A percentile compares a stretch with the other conserved stretches of the same genome.
These are phyloP conservation scores for Piezodorus guildinii DNA, from an alignment of 1,140 invertebrate genomes.

Conservation along the genomic window DNA sequence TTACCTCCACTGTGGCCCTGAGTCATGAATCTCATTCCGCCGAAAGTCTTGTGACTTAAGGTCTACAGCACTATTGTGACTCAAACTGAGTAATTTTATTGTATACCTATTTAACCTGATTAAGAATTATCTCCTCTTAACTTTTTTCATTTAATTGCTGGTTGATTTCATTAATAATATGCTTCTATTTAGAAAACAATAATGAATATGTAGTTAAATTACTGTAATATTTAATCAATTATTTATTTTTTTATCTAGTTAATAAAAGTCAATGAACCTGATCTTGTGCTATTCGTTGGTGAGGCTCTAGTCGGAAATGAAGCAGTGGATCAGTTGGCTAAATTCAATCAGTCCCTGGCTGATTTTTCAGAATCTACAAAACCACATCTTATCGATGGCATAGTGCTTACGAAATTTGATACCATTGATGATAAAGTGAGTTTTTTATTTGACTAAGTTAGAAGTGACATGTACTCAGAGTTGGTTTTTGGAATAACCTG, in stretches of 20 bases:
- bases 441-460: not conserved
- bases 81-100: too few relatives aligned
- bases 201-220: not conserved
- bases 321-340: conserved; percentile 96
- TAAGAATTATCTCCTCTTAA: too few relatives aligned
- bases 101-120: too few relatives aligned
- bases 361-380: conserved; percentile 71
- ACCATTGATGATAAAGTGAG: conserved; percentile 95
- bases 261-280: conserved; percentile 81
- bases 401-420: conserved; percentile 97
- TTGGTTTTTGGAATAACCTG: not conserved
- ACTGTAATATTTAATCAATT: not conserved
- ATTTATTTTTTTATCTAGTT: conserved; percentile 36
- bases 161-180: not conserved
- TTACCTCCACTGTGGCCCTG: too few relatives aligned
- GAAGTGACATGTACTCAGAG: not conserved
- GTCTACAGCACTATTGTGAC: too few relatives aligned
- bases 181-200: not conserved
- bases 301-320: conserved; percentile 99
- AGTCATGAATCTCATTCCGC: too few relatives aligned
- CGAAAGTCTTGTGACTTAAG: too few relatives aligned
- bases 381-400: conserved; percentile 92
- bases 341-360: conserved; percentile 95
- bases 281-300: conserved; percentile 96
- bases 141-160: too few relatives aligned